These are phyloP conservation scores for Halcyon leucocephala DNA, from an alignment of 2,797 vertebrate genomes.

Conservation along the genomic window DNA sequence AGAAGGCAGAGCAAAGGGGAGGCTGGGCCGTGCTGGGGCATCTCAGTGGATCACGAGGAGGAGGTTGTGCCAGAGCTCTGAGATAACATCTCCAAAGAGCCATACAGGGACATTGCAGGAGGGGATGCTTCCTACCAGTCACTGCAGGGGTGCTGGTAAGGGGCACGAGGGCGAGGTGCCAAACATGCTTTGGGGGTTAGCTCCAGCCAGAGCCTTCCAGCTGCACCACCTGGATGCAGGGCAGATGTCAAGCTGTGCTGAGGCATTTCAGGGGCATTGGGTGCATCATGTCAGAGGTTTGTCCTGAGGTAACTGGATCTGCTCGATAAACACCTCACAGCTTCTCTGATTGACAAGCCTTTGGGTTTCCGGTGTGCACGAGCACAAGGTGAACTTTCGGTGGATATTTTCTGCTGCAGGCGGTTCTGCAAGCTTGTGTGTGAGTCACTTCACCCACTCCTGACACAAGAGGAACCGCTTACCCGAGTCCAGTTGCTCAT, in stretches of 20 bases:
- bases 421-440: background rate
- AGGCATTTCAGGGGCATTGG: accelerated
- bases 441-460: constrained; percentile 44
- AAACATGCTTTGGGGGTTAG: background rate
- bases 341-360: background rate
- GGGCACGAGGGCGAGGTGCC: accelerated
- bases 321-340: constrained; percentile 5
- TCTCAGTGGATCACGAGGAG: accelerated
- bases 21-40: background rate
- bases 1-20: background rate
- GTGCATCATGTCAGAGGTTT: background rate
- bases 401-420: constrained; percentile 56
- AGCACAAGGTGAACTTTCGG: constrained; percentile 63
- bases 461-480: background rate
- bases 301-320: background rate
- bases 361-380: constrained; percentile 24
- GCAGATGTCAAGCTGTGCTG: accelerated
- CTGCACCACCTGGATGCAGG: accelerated
- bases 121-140: background rate
- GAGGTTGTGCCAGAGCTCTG: background rate
- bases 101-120: background rate
- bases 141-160: background rate
- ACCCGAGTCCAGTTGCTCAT: background rate
- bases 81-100: background rate
- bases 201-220: background rate